Base-by-base conservation (phyloP, 2,888 invertebrate species). In the Ophion obscuratus region DNA sequence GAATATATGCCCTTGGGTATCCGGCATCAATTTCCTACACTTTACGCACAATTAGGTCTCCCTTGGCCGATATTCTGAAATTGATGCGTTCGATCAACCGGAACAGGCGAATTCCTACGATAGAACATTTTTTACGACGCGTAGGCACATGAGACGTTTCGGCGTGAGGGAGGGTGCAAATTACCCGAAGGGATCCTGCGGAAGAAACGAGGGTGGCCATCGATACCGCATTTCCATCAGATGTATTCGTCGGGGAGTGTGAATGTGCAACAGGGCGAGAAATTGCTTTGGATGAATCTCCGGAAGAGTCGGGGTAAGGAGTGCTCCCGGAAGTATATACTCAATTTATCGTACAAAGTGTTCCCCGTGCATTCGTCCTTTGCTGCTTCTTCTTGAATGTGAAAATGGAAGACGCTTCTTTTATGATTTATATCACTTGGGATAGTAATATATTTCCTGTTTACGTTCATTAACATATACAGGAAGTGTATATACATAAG, bases 151-250 rank as follows among this genome's bases (percentile, higher is more conserved):
- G 20, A 14, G 6, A 59, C n/a, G 36, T 73, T 31, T 11, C 3
- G 71, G 59, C n/a, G 31, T 36, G 11, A 31, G 17, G 7, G 70
- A 73, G 71, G 31, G 71, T 73, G 31, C 4, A 57, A 10, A 73
- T 73, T 71, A 71, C 57, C 57, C 24, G 20, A 17, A 53, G 68
- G 57, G 59, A 73, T 73, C 27, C 31, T 59, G 36, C 10, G 0
- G 36, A 73, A 1, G 59, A 59, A 27, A 71, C 70, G 70, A 17
- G 71, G 71, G 36, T 53, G 70, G 53, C 47, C 27, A 14, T 70
- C 24, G 70, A 70, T 47, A 27, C 40, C 3, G 31, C 10, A 36
- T 36, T 31, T 5, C 10, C 57, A 36, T 17, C 31, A n/a, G 57
- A 53, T 31, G 31, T 31, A 59, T 73, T 2, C 0, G 20, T 59